These are phyloP conservation scores for Megaptera novaeangliae DNA, from an alignment of 2,113 vertebrate species.

Conservation along the genomic window DNA sequence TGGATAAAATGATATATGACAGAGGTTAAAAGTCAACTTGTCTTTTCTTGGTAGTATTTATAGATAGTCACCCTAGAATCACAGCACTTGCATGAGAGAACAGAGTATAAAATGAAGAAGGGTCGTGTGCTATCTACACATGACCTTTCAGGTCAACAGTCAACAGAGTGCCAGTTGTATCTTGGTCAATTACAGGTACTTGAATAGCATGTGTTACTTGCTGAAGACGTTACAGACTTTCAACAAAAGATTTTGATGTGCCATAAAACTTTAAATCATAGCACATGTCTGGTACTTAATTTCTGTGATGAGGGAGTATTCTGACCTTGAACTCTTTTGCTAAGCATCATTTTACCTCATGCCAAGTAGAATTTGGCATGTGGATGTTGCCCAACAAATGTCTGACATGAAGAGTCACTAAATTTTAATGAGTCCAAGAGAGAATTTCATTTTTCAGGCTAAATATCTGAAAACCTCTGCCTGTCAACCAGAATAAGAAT, in stretches of 20 bases:
- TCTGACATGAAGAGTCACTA: background rate
- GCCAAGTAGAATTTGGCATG: background rate
- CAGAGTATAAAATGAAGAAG: constrained; percentile 73
- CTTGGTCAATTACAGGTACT: constrained; percentile 79
- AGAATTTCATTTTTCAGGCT: constrained; percentile 11
- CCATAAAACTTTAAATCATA: constrained; percentile 70
- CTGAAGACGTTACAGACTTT: constrained; percentile 76
- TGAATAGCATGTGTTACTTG: constrained; percentile 75
- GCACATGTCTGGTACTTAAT: constrained; percentile 67
- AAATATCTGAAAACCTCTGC: background rate
- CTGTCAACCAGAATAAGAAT: background rate
- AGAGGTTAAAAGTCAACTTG: constrained; percentile 70
- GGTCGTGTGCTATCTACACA: constrained; percentile 66
- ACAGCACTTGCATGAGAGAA: constrained; percentile 67
- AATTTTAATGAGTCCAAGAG: background rate
- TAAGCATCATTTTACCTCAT: background rate
- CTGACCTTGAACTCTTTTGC: background rate
- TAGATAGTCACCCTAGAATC: constrained; percentile 70
- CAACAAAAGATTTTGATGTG: constrained; percentile 67
- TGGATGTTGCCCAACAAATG: background rate
- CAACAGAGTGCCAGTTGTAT: constrained; percentile 64
- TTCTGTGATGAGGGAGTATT: constrained; percentile 6
- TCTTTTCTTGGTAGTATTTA: constrained; percentile 71
- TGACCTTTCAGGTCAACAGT: constrained; percentile 72
- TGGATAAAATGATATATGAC: constrained; percentile 65